These are phyloP conservation scores for Dimorphilus gyrociliatus DNA, from an alignment of 2,888 invertebrate species.

Conservation along the genomic window DNA sequence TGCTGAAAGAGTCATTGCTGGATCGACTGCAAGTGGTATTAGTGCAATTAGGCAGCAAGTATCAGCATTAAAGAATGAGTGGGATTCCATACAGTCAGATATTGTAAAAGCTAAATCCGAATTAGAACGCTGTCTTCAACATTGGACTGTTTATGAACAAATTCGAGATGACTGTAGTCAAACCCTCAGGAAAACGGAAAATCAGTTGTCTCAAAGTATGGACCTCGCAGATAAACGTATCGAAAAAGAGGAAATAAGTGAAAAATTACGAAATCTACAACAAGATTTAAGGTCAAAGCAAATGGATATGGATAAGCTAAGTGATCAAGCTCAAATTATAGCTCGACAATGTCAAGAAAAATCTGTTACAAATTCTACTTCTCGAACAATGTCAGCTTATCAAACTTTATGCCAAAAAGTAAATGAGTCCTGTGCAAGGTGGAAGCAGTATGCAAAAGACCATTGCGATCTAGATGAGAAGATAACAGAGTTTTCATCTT, in stretches of 20 bases:
- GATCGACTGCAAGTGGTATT: too few relatives aligned
- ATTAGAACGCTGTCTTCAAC: constrained; percentile 63
- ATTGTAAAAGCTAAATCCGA: constrained; percentile 15
- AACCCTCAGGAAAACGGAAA: constrained; percentile 77
- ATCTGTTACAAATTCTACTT: too few relatives aligned
- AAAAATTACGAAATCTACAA: constrained; percentile 15
- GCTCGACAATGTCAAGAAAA: constrained; percentile 24
- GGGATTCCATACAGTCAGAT: background rate
- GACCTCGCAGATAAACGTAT: constrained; percentile 25
- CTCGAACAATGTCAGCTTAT: too few relatives aligned
- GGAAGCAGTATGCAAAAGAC: too few relatives aligned
- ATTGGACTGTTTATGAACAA: constrained; percentile 78
- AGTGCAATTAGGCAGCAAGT: too few relatives aligned
- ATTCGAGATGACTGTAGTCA: constrained; percentile 64
- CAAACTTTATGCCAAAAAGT: too few relatives aligned
- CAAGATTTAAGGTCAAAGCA: constrained; percentile 18
- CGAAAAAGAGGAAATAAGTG: constrained; percentile 15
- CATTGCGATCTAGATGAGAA: too few relatives aligned
- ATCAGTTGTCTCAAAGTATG: constrained; percentile 51
- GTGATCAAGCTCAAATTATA: constrained; percentile 60
- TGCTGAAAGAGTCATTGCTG: too few relatives aligned
- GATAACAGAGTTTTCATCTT: too few relatives aligned
- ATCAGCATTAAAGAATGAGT: too few relatives aligned
- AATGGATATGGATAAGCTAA: constrained; percentile 69
- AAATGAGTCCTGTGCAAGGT: too few relatives aligned